Evolutionary conservation across 2,797 vertebrate genomes (phyloP), one percentile per base, ranked within the genome.

Genomic region (Oryzias dopingdopingensis): DNA sequence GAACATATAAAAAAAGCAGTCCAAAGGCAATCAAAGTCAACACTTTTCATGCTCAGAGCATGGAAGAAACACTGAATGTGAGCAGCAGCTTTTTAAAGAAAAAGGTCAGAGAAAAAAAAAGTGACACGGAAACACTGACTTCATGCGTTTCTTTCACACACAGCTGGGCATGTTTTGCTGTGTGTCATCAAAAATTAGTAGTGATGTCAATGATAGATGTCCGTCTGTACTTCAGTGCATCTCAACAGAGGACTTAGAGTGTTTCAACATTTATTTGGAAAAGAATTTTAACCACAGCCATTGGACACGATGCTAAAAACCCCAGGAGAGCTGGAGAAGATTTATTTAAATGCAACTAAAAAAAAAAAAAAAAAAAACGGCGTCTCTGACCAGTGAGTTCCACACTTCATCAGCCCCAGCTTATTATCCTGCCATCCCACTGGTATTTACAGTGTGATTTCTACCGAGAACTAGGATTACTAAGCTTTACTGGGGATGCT

Each of bases 181-280:
- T 76, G 49, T 85, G 88, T 87, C 81, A 86, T 76, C 62, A 44
- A 76, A 37, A 79, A 86, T 86, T 74, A 85, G 78, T 70, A 23
- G 56, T 70, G 80, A 88, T 82, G 79, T 86, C 77, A 82, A 59
- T 79, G 88, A 89, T 77, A 79, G 78, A 87, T 83, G 83, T 86
- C 69, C 76, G 61, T 51, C 49, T n/a, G 5, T 26, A 17, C 70
- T 68, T 59, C 74, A 72, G 56, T 74, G 49, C 65, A 67, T 71
- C 62, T 54, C 56, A 59, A 70, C 59, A 65, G 62, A 76, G 32
- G 69, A 61, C 45, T 52, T n/a, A 13, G 24, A 72, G 49, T 62
- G 45, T 65, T 77, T 72, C 50, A 59, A 51, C 70, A 22, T 72
- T 73, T 70, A 65, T 72, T 65, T 70, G 72, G 67, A 72, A 80